Base-by-base conservation (phyloP, 2,888 invertebrate species). In the Drosophila suboccidentalis region DNA sequence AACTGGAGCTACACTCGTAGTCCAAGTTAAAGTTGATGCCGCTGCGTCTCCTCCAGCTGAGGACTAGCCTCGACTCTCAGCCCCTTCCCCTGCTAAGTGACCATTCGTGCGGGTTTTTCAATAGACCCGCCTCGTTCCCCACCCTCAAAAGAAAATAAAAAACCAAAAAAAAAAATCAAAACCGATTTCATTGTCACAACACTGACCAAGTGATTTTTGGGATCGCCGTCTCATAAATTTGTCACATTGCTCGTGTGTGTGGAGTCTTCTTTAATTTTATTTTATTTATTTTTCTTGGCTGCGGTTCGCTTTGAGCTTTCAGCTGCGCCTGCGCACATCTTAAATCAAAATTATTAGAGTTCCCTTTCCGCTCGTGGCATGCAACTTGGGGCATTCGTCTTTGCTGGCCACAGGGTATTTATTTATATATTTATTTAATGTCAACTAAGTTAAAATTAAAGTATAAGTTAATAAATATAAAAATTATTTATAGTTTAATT, bases 251-350 rank as follows among this genome's bases (percentile, higher is more conserved):
- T 75, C 71, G 73, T 75, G 67, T 75, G 46, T 50, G 58, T 50
- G 77, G 58, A 62, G 66, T 66, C 77, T 43, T 50, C 19, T 34
- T 22, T 36, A 8, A 3, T n/a, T 34, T 19, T 13, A 19, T 43
- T 15, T 38, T 10, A 13, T 36, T 34, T 44, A n/a, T 46, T 38
- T 32, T 49, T 13, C 15, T 57, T 22, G 22, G 8, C 34, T 58
- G 71, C 81, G 73, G 78, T 36, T 41, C 39, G 64, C 81, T 70
- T 78, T 78, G 77, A 64, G 69, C 66, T 64, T 77, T 74, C 67
- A 65, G 67, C 67, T 47, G 82, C 84, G 87, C 87, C 87, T 83
- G 84, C 87, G 84, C 82, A 82, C 84, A 84, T 78, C 78, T 81
- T 84, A 80, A 84, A 80, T 84, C 84, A 87, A 82, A 77, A 77